Conservation (phyloP, 2,113 vertebrate species). For the Poeciliopsis prolifica region DNA sequence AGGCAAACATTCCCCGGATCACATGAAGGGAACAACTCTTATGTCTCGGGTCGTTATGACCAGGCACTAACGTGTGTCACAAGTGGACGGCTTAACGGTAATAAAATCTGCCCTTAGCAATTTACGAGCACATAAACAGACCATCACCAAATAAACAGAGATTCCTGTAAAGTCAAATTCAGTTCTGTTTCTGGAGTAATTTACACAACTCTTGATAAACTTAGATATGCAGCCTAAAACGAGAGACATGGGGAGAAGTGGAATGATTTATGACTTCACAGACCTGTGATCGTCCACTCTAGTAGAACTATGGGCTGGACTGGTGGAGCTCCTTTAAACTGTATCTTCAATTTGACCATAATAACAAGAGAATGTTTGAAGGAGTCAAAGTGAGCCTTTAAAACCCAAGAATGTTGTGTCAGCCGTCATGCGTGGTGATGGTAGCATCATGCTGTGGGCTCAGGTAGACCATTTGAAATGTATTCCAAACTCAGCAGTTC, state of each 20-base stretch:
- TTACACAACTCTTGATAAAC: conserved; percentile 1
- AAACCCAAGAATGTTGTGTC: neutral
- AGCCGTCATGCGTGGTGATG: neutral
- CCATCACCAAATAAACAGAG: no score
- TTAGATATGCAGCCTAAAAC: neutral
- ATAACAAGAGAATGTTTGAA: neutral
- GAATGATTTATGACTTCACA: neutral
- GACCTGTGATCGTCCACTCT: neutral
- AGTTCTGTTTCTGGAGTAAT: neutral
- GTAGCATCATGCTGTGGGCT: neutral
- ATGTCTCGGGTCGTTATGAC: neutral
- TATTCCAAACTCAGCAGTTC: no score
- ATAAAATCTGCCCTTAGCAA: neutral
- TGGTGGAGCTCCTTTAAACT: neutral
- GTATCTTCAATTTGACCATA: neutral
- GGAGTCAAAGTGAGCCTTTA: neutral
- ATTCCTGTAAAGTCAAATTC: neutral
- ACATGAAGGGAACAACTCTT: neutral
- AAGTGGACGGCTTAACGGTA: neutral
- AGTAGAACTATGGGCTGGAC: neutral
- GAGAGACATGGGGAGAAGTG: neutral
- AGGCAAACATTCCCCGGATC: neutral
- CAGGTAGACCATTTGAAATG: neutral
- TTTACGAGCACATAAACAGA: neutral
- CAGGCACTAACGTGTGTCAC: neutral